Evolutionary conservation across 2,797 vertebrate species (phyloP).

Genomic region (Darevskia nairensis): DNA sequence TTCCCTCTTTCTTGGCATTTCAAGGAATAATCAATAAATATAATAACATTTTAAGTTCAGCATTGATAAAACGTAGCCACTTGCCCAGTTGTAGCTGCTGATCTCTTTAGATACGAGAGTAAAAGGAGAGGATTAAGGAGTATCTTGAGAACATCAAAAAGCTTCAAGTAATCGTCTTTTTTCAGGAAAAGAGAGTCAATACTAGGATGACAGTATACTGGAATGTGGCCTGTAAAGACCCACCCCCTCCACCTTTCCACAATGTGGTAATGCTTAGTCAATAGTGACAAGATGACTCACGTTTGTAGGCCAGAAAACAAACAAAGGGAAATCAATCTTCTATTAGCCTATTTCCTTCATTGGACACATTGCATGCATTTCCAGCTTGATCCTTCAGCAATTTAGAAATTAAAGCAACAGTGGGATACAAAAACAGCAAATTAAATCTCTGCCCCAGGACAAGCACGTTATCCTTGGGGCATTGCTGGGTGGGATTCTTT

Average conservation of each 20-base stretch:
- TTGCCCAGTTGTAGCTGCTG: neutral
- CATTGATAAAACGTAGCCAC: neutral
- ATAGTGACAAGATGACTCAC: conserved; percentile 16
- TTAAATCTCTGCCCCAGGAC: neutral
- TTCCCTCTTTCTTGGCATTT: neutral
- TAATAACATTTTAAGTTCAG: neutral
- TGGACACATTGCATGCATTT: neutral
- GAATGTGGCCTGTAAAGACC: neutral
- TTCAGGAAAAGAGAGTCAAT: conserved; percentile 24
- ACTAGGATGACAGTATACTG: conserved; percentile 1
- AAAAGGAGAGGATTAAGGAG: conserved; percentile 13
- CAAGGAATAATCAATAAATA: conserved; percentile 19
- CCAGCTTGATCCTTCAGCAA: neutral
- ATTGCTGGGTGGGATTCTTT: no score
- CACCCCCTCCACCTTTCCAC: no score
- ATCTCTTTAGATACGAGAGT: neutral
- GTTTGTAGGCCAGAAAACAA: conserved; percentile 9
- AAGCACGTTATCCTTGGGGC: neutral
- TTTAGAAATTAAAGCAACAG: conserved; percentile 8
- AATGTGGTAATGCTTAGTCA: conserved; percentile 24
- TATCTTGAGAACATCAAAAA: conserved; percentile 6
- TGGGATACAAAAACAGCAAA: neutral
- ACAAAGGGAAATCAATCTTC: conserved; percentile 10
- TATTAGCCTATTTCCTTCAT: neutral
- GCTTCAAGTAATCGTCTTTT: conserved; percentile 5